Evolutionary conservation across 1,140 invertebrate genomes (phyloP).

Genomic region (Aphaenogaster ashmeadi): DNA sequence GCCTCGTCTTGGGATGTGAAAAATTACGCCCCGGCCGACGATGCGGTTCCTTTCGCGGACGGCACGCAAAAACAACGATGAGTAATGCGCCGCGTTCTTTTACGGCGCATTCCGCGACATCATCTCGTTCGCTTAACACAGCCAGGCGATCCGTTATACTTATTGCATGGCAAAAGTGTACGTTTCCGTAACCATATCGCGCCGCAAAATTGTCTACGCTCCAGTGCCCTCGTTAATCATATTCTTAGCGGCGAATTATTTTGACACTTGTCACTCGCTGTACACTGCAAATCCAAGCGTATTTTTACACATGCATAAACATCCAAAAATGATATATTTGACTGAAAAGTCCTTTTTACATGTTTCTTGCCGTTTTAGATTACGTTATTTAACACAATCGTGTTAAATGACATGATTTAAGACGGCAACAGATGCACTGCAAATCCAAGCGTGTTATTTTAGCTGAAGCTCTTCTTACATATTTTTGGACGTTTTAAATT

Average conservation of each 20-base stretch:
- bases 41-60: constrained; percentile 54
- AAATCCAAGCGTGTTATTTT: no score
- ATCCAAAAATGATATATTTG: no score
- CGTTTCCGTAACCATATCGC: constrained; percentile 12
- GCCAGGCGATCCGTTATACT: constrained; percentile 46
- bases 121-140: constrained; percentile 40
- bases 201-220: constrained; percentile 8
- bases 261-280: neutral
- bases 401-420: no score
- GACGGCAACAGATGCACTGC: no score
- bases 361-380: no score
- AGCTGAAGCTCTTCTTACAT: no score
- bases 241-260: constrained; percentile 15
- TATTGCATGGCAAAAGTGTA: constrained; percentile 33
- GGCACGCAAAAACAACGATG: constrained; percentile 54
- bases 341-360: no score
- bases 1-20: constrained; percentile 47
- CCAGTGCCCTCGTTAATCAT: constrained; percentile 7
- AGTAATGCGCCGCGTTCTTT: constrained; percentile 48
- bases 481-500: no score
- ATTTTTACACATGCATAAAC: no score
- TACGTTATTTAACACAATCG: no score
- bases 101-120: constrained; percentile 42
- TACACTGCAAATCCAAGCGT: no score
- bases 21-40: constrained; percentile 56